Evolutionary conservation across 2,797 vertebrate genomes (phyloP).

Genomic region (Eremophila alpestris): DNA sequence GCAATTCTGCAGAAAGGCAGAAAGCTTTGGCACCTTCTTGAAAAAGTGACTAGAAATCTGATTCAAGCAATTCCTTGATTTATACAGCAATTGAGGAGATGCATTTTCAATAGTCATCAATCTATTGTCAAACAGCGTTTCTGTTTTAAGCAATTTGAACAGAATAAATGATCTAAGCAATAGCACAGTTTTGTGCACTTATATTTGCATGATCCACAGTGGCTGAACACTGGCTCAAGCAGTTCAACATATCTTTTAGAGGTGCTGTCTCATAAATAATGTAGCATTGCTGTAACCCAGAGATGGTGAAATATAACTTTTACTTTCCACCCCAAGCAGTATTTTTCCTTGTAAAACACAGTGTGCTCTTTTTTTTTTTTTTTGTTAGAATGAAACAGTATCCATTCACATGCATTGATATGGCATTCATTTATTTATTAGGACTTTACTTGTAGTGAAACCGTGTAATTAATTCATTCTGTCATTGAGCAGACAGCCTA

Average conservation of each 20-base stretch:
- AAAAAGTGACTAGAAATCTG: conserved; percentile 12
- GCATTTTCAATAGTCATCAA: background rate
- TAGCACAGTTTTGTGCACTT: background rate
- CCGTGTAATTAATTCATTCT: background rate
- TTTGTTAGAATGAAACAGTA: background rate
- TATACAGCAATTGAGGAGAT: background rate
- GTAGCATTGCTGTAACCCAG: background rate
- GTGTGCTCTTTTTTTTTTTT: too few species aligned
- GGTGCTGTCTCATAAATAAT: background rate
- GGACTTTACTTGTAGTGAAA: background rate
- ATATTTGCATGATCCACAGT: background rate
- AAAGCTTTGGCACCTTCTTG: conserved; percentile 55
- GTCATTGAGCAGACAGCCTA: background rate
- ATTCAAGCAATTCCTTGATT: background rate
- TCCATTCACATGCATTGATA: background rate
- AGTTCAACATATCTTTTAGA: background rate
- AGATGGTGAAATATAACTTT: background rate
- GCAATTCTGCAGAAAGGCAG: conserved; percentile 30
- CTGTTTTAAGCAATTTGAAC: background rate
- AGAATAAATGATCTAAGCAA: background rate
- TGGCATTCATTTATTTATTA: background rate
- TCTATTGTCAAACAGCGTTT: background rate
- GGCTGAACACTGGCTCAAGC: background rate
- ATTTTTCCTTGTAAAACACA: background rate
- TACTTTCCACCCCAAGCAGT: background rate